These are phyloP conservation scores for Lordiphosa fenestrarum DNA, from an alignment of 2,888 invertebrate genomes.

Conservation along the genomic window DNA sequence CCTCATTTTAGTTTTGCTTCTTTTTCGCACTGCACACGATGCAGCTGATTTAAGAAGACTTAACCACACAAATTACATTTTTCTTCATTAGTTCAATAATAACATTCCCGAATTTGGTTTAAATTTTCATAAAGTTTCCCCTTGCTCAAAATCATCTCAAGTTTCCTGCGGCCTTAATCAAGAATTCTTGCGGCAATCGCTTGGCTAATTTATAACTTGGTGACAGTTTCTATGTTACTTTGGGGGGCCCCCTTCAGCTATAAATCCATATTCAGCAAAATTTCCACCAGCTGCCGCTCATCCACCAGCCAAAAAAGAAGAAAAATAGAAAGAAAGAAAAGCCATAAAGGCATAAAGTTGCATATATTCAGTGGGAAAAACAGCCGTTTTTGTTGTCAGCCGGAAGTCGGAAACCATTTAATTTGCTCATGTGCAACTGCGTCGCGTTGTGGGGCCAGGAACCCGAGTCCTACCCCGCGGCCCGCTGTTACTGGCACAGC, in stretches of 20 bases:
- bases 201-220: constrained; percentile 64
- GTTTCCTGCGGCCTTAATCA: constrained; percentile 17
- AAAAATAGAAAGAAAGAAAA: constrained; percentile 19
- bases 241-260: constrained; percentile 38
- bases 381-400: constrained; percentile 67
- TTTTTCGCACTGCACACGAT: too few species aligned
- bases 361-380: constrained; percentile 28
- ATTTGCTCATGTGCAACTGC: constrained; percentile 72
- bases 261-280: constrained; percentile 66
- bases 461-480: constrained; percentile 21
- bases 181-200: constrained; percentile 6
- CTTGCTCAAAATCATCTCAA: constrained; percentile 14
- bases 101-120: not conserved
- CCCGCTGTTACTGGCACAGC: constrained; percentile 56
- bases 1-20: too few species aligned
- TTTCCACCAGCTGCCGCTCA: constrained; percentile 30
- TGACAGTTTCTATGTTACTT: constrained; percentile 55
- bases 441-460: constrained; percentile 29
- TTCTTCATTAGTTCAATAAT: too few species aligned
- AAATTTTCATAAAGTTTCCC: constrained; percentile 1
- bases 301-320: constrained; percentile 7
- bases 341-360: constrained; percentile 43
- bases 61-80: too few species aligned
- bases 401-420: constrained; percentile 73
- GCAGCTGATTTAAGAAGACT: too few species aligned